These are phyloP conservation scores for Danio choprae DNA, from an alignment of 2,797 vertebrate species.

Conservation along the genomic window DNA sequence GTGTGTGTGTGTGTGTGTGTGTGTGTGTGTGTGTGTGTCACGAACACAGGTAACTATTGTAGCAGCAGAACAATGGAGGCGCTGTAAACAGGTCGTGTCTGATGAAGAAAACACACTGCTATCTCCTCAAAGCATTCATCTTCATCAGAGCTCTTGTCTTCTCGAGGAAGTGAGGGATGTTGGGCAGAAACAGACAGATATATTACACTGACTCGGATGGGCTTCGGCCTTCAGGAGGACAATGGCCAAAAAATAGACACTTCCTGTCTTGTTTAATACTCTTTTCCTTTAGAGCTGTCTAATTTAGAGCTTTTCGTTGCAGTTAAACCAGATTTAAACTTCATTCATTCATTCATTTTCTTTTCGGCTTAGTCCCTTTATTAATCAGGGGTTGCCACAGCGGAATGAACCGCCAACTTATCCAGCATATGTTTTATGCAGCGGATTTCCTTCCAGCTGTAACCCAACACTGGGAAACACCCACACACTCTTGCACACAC, in stretches of 20 bases:
- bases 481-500: too few relatives aligned
- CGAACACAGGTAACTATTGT: slow-evolving; percentile 15
- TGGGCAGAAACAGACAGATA: background rate
- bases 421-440: too few relatives aligned
- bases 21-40: background rate
- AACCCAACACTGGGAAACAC: too few relatives aligned
- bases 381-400: too few relatives aligned
- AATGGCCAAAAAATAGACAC: slow-evolving; percentile 38
- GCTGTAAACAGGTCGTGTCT: background rate
- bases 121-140: slow-evolving; percentile 28
- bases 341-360: too few relatives aligned
- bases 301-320: slow-evolving; percentile 3
- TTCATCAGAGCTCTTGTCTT: slow-evolving; percentile 18
- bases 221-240: slow-evolving; percentile 13
- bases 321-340: background rate
- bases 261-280: background rate
- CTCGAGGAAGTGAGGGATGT: background rate
- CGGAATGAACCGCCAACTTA: too few relatives aligned
- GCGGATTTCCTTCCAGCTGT: too few relatives aligned
- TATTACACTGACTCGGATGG: background rate
- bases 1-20: background rate
- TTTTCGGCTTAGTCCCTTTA: too few relatives aligned
- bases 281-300: background rate
- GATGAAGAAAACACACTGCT: slow-evolving; percentile 23
- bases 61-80: slow-evolving; percentile 21